Conservation (phyloP, 2,113 vertebrate species). For the Pipa parva region DNA sequence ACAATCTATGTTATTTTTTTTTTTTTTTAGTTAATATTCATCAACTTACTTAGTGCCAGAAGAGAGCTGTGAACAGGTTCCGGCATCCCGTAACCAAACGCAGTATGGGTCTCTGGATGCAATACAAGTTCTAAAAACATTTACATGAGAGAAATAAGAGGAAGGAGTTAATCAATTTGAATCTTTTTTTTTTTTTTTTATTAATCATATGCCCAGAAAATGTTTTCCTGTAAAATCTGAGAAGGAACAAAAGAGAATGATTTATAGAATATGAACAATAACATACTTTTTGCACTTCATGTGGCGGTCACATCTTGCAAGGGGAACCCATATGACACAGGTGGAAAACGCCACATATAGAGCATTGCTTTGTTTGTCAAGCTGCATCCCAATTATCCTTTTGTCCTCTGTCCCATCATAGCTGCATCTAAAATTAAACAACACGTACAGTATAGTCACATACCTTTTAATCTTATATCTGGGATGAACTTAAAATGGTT, state of each 20-base stretch:
- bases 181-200: too few relatives aligned
- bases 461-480: too few relatives aligned
- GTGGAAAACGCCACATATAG: constrained; percentile 88
- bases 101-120: constrained; percentile 96
- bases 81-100: constrained; percentile 83
- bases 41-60: constrained; percentile 75
- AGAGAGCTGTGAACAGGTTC: constrained; percentile 74
- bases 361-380: constrained; percentile 77
- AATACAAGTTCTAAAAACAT: constrained; percentile 79
- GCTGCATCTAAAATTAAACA: constrained; percentile 83
- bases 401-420: constrained; percentile 90
- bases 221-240: too few relatives aligned
- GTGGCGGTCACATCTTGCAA: constrained; percentile 87
- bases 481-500: too few relatives aligned
- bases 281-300: constrained; percentile 90
- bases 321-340: constrained; percentile 86
- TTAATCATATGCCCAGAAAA: too few relatives aligned
- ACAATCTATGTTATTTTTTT: too few relatives aligned
- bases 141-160: not conserved
- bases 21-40: constrained; percentile 24
- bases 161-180: too few relatives aligned
- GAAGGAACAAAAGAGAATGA: too few relatives aligned
- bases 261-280: too few relatives aligned
- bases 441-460: too few relatives aligned
- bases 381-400: constrained; percentile 86